Base-by-base conservation (phyloP, 2,113 vertebrate species). In the Dolichallabes microphthalmus region DNA sequence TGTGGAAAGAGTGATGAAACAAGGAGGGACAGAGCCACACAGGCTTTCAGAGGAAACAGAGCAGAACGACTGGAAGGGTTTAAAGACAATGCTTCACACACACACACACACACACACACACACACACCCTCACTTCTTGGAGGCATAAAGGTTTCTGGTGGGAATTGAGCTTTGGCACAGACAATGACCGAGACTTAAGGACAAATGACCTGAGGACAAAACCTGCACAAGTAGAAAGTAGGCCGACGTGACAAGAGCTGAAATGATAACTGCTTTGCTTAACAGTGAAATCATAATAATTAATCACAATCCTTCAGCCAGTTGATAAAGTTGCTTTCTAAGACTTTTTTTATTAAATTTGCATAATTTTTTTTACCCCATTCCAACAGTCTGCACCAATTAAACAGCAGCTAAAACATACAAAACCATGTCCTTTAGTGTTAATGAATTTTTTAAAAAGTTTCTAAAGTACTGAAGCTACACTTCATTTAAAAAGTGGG, bases 11-110 rank as follows among this genome's bases (percentile, higher is more conserved):
- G 35, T 45, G 15, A 10, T 17, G 15, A 19, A 75, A 68, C 19
- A 53, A 74, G 57, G 22, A n/a, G 57, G 35, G 25, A 50, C 61
- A 58, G 50, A 74, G 22, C 32, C 69, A 83, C 32, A 66, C 61
- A 74, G 77, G 30, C 64, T 53, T 35, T 80, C 58, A 69, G 61
- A 84, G 86, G 87, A 81, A 85, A 52, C 74, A 68, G 69, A 84
- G 85, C 85, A 88, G 85, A 85, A 85, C 69, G 64, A 79, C 78
- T 78, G 11, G 30, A 86, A 81, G 39, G 55, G 61, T 35, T 80
- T 30, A n/a, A 50, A 78, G 85, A 60, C 74, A 55, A 53, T 80
- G 81, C 30, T 55, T 35, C 74, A 66, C 20, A 77, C 55, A 74
- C 86, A 82, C 52, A 78, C 20, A 83, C 55, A 74, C 86, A 82